Evolutionary conservation across 2,797 vertebrate genomes (phyloP).

Genomic region (Macropodus opercularis): DNA sequence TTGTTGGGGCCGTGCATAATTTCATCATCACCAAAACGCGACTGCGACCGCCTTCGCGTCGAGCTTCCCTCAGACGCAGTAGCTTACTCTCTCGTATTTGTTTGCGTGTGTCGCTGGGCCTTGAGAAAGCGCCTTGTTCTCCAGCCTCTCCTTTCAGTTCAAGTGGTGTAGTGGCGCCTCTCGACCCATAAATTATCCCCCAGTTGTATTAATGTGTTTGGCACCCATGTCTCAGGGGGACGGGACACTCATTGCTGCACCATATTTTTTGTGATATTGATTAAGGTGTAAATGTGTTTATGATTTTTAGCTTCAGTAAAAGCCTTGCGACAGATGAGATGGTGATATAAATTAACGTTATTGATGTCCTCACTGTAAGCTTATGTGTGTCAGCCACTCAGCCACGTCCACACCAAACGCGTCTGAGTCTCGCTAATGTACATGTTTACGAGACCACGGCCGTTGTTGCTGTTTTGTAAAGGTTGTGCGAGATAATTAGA

Average conservation of each 20-base stretch:
- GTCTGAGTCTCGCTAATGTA: conserved; percentile 23
- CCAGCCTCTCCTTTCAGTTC: conserved; percentile 59
- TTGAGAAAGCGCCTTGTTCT: no score
- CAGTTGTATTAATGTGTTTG: conserved; percentile 68
- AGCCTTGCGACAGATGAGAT: conserved; percentile 78
- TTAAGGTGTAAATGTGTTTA: conserved; percentile 78
- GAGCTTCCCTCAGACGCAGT: no score
- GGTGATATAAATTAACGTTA: conserved; percentile 71
- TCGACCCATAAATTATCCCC: conserved; percentile 62
- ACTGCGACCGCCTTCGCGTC: no score
- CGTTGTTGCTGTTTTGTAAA: no score
- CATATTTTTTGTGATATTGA: conserved; percentile 74
- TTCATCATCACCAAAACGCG: no score
- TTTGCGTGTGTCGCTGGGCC: no score
- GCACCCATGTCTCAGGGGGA: conserved; percentile 66
- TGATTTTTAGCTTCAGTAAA: conserved; percentile 79
- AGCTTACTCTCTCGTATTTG: no score
- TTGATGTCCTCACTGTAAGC: conserved; percentile 51
- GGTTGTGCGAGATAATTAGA: no score
- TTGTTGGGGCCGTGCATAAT: no score
- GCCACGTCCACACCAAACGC: conserved; percentile 10
- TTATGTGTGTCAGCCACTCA: conserved; percentile 44
- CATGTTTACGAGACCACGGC: conserved; percentile 28
- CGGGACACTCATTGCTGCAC: conserved; percentile 57
- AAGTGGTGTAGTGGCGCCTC: conserved; percentile 56